Conservation (phyloP, 2,888 invertebrate species). For the Sarcophaga caerulescens region DNA sequence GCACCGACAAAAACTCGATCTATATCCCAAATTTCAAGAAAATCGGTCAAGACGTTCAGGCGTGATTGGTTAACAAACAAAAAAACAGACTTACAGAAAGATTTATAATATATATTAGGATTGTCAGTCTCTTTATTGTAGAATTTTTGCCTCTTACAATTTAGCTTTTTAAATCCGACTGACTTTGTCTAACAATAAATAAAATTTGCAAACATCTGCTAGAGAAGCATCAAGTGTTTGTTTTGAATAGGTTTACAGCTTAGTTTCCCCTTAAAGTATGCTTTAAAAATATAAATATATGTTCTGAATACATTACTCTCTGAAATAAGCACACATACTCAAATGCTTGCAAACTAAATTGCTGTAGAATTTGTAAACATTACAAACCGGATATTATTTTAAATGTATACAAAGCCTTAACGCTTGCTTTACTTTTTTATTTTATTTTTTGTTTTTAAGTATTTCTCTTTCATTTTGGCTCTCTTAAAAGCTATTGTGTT, state of each 20-base stretch:
- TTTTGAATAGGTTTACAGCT: constrained; percentile 35
- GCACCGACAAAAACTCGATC: no score
- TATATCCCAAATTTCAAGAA: no score
- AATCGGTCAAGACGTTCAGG: no score
- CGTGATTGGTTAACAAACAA: no score
- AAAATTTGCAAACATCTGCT: constrained; percentile 7
- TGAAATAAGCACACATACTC: background rate
- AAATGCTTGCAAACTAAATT: background rate
- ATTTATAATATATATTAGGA: no score
- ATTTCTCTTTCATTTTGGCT: background rate
- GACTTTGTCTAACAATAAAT: background rate
- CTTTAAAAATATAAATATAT: constrained; percentile 5
- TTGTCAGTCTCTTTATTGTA: no score
- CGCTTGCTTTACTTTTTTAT: constrained; percentile 53
- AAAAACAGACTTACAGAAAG: no score
- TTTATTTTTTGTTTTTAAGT: no score
- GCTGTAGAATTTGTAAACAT: constrained; percentile 49
- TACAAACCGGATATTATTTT: constrained; percentile 47
- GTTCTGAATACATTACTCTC: background rate
- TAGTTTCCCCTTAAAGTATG: constrained; percentile 46
- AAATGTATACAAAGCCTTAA: constrained; percentile 45
- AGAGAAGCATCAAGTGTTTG: constrained; percentile 57
- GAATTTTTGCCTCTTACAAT: no score
- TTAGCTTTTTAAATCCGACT: no score
- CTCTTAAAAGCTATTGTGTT: constrained; percentile 20